phyloP scores from a whole-genome alignment of 2,888 invertebrate species.

The Tetramorium bicarinatum region DNA sequence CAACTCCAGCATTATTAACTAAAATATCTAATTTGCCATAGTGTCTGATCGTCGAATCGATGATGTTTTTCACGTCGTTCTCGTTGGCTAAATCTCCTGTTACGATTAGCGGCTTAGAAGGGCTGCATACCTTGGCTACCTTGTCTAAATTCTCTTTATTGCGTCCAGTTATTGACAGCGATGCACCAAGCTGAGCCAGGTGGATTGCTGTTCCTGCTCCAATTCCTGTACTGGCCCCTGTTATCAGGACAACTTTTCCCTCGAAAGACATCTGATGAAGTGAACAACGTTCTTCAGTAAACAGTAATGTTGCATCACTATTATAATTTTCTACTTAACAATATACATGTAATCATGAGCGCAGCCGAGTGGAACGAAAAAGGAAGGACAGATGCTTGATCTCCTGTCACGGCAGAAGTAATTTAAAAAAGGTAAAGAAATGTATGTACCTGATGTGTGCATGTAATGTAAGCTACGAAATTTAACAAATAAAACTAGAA shows the following conservation, averaged over 20 bases:
- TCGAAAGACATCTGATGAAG: slow-evolving; percentile 87
- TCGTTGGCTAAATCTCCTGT: slow-evolving; percentile 92
- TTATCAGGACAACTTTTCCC: slow-evolving; percentile 92
- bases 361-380: no score
- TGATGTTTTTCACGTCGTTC: slow-evolving; percentile 90
- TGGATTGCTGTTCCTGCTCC: slow-evolving; percentile 94
- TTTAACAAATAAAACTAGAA: no score
- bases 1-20: slow-evolving; percentile 96
- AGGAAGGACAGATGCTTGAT: no score
- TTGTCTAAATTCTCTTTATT: slow-evolving; percentile 89
- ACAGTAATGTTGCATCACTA: no score
- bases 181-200: slow-evolving; percentile 92
- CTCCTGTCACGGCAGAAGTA: no score
- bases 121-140: slow-evolving; percentile 86
- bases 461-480: no score
- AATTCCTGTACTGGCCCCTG: slow-evolving; percentile 95
- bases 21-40: slow-evolving; percentile 94
- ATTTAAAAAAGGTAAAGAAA: no score
- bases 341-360: no score
- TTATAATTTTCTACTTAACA: no score
- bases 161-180: slow-evolving; percentile 91
- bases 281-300: not conserved
- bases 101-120: slow-evolving; percentile 88
- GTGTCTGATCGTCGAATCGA: slow-evolving; percentile 91
- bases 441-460: no score